Evolutionary conservation across 2,797 vertebrate species (phyloP), one percentile per base, ranked within the genome.

Genomic region (Aselliscus stoliczkanus): DNA sequence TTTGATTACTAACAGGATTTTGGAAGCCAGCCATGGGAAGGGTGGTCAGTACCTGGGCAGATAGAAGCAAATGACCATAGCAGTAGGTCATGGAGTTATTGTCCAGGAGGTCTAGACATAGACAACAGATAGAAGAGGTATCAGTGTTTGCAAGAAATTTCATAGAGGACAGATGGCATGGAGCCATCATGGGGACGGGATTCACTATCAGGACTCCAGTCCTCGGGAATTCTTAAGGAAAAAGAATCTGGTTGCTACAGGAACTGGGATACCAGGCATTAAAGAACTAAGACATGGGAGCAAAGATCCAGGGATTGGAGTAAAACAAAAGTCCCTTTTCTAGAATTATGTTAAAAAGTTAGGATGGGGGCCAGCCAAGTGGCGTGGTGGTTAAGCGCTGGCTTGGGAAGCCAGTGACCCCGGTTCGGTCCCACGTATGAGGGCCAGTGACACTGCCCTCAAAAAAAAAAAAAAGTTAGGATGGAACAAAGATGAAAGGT

Each of bases 191-290:
- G 7, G 39, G 31, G 15, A 39, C 13, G 14, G 13, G 27, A 31
- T 84, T 95, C 6, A 62, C 17, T 72, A 29, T 81, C 0, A 58
- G 52, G 56, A n/a, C 25, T 72, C 14, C 9, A 56, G 27, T 69
- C 90, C 56, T 76, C 87, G 11, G 67, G 80, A 58, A 88, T 93
- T 44, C 70, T 92, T 90, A 76, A 88, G 27, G 62, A 73, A 88
- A 65, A 91, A 44, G 0, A 34, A n/a, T 37, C 23, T 69, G 8
- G 54, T 2, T 82, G 29, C 52, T 52, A 73, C 2, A 94, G 44
- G 11, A 77, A 81, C 11, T 58, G 56, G 29, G 34, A 39, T 2
- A 60, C 14, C 9, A 75, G 27, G 9, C 5, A 75, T 18, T 70
- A 75, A 82, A 9, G 14, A 75, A 37, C 25, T 44, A 88, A 88